A percentile compares a stretch with the other conserved stretches of the same genome.
These are phyloP conservation scores for Elachura formosa DNA, from an alignment of 2,113 vertebrate species.

Conservation along the genomic window DNA sequence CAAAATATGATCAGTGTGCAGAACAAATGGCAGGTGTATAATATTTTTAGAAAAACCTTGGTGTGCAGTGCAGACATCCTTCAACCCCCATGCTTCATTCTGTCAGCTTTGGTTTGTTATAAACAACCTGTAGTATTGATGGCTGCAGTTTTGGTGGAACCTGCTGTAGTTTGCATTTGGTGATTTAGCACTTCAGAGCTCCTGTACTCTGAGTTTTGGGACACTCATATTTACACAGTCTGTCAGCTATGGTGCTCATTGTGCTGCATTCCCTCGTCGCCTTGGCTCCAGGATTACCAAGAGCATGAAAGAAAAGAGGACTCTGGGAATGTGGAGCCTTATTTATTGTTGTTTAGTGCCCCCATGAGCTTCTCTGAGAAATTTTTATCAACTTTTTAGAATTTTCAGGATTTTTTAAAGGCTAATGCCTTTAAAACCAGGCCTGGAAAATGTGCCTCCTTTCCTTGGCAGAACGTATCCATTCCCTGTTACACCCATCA, in stretches of 20 bases:
- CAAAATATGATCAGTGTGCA: constrained; percentile 69
- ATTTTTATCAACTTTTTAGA: neutral
- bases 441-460: neutral
- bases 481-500: neutral
- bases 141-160: neutral
- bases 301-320: neutral
- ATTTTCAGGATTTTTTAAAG: too few relatives aligned
- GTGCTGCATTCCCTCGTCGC: neutral
- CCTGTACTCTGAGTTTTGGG: neutral
- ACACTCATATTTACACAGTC: neutral
- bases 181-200: neutral
- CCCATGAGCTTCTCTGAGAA: neutral
- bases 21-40: constrained; percentile 66
- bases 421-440: neutral
- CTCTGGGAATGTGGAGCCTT: neutral
- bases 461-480: neutral
- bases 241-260: neutral
- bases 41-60: constrained; percentile 76
- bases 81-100: constrained; percentile 1
- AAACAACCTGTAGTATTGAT: neutral
- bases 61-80: neutral
- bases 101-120: neutral
- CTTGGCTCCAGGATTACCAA: neutral
- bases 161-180: neutral
- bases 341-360: neutral